Conservation (phyloP, 23 tunicate species). For the Ascidia mentula region DNA sequence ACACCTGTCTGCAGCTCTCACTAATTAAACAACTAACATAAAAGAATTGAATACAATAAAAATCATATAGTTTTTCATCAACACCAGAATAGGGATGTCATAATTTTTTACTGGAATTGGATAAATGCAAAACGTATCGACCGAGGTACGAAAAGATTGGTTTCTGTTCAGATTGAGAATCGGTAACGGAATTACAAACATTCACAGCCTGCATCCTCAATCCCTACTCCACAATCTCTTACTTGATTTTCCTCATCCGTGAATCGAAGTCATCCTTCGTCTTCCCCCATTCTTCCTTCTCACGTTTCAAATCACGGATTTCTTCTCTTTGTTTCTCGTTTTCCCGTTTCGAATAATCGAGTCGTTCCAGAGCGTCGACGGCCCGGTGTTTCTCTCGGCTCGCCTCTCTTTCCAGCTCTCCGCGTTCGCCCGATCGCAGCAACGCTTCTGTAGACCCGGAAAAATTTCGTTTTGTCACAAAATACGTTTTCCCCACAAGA, state of each 20-base stretch:
- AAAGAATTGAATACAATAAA: too few species aligned
- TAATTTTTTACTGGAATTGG: too few species aligned
- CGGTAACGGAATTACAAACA: too few species aligned
- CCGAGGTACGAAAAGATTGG: too few species aligned
- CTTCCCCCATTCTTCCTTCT: slow-evolving; percentile 32
- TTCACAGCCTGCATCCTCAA: too few species aligned
- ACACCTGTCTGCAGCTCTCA: too few species aligned
- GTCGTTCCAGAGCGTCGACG: slow-evolving; percentile 53
- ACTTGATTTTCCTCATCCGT: slow-evolving; percentile 54
- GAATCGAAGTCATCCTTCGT: slow-evolving; percentile 33
- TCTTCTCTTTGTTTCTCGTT: slow-evolving; percentile 39
- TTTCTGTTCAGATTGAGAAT: too few species aligned
- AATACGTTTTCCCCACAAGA: background rate
- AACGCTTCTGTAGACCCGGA: slow-evolving; percentile 25
- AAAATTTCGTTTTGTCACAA: background rate
- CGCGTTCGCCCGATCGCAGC: slow-evolving; percentile 50
- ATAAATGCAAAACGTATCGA: too few species aligned
- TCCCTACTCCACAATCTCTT: too few species aligned
- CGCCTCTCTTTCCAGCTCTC: slow-evolving; percentile 51
- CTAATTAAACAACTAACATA: too few species aligned
- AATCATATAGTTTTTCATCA: too few species aligned
- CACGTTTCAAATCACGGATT: slow-evolving; percentile 31
- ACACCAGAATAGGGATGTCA: too few species aligned
- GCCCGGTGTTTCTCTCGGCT: slow-evolving; percentile 65
- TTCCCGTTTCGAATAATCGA: slow-evolving; percentile 32